These are phyloP conservation scores for Anthonomus grandis DNA, from an alignment of 1,140 invertebrate species.

Conservation along the genomic window DNA sequence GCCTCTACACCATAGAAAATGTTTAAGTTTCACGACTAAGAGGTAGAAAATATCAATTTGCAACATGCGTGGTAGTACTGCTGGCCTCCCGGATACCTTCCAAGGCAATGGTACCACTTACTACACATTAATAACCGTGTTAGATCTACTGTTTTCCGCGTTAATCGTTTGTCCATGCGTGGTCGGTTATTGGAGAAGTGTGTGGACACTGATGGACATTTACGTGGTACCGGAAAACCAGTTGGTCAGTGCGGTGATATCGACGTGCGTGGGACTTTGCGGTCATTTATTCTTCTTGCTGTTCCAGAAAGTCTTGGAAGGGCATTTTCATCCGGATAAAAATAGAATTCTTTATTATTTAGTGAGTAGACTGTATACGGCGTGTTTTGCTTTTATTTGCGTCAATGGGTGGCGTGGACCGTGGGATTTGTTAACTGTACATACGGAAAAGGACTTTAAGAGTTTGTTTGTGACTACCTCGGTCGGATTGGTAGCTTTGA, in stretches of 20 bases:
- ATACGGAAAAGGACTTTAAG: constrained; percentile 58
- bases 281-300: constrained; percentile 67
- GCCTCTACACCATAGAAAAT: too few relatives aligned
- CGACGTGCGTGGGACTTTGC: constrained; percentile 63
- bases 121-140: constrained; percentile 59
- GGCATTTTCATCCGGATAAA: constrained; percentile 62
- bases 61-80: constrained; percentile 59
- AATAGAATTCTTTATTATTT: constrained; percentile 67
- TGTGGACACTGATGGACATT: constrained; percentile 74
- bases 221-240: constrained; percentile 62
- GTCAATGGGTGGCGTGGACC: constrained; percentile 82
- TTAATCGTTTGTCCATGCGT: constrained; percentile 72
- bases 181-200: constrained; percentile 81
- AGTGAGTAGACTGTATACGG: constrained; percentile 71
- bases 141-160: constrained; percentile 70
- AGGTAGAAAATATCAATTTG: neutral
- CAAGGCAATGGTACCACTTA: constrained; percentile 52
- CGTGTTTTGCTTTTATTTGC: constrained; percentile 70
- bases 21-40: too few relatives aligned
- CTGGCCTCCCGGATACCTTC: constrained; percentile 54
- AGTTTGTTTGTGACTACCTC: constrained; percentile 59
- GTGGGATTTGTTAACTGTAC: constrained; percentile 71
- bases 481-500: constrained; percentile 62
- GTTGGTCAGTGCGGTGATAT: constrained; percentile 60
- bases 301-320: constrained; percentile 60